Evolutionary conservation across 2,888 invertebrate genomes (phyloP).

Genomic region (Leptinotarsa tumamoca): DNA sequence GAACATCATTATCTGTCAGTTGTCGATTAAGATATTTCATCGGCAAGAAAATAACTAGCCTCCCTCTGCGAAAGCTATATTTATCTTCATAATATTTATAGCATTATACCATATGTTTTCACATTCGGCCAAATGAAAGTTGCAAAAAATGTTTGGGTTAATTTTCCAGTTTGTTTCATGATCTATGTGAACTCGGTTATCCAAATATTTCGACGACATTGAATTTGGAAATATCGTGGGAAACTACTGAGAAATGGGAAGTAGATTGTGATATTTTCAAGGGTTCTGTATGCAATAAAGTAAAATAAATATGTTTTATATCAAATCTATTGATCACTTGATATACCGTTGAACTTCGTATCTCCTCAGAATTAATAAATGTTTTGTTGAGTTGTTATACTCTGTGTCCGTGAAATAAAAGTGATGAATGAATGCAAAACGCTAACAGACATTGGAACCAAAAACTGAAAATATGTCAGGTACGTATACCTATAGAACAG

Average conservation of each 20-base stretch:
- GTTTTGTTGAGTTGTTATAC: no score
- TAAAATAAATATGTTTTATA: no score
- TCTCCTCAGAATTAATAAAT: no score
- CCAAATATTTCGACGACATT: background rate
- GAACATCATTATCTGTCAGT: no score
- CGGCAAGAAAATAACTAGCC: background rate
- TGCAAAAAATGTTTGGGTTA: slow-evolving; percentile 9
- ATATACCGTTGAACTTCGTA: no score
- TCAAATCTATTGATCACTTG: no score
- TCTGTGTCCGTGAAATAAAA: no score
- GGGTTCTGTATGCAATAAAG: background rate
- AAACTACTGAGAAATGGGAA: background rate
- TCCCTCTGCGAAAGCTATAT: slow-evolving; percentile 11
- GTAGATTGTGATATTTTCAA: background rate
- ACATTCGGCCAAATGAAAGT: background rate
- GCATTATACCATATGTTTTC: slow-evolving; percentile 3
- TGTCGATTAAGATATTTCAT: background rate
- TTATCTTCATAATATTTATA: slow-evolving; percentile 9
- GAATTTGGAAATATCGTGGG: slow-evolving; percentile 4
- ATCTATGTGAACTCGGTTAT: slow-evolving; percentile 11
- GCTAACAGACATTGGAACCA: no score
- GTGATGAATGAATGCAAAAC: no score
- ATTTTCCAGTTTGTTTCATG: background rate
- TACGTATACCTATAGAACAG: no score
- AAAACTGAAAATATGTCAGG: no score